Evolutionary conservation across 1,140 invertebrate species (phyloP), one percentile per base, ranked within the genome.

Genomic region (Drosophila tropicalis): DNA sequence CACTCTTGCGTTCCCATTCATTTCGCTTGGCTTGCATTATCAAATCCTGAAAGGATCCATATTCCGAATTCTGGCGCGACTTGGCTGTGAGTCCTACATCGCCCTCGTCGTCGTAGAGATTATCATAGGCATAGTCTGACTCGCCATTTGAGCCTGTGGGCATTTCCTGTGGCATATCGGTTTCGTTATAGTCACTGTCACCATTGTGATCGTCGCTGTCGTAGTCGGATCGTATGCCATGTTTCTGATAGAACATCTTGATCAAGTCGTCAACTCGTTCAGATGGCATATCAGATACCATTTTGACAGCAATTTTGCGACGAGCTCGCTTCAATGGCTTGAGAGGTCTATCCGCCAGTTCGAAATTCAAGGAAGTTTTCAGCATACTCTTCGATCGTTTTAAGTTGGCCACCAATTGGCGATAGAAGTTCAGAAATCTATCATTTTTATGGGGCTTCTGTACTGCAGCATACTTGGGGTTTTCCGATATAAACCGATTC

Each of bases 201-300:
- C 72, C 70, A 7, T 54, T 64, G 2, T 57, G 41, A 51, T 70
- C 58, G 10, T 70, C 56, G 10, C 22, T 6, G n/a, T 77, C 44
- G 47, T 74, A 54, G 12, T 71, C 70, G 5, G 62, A 17, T 4
- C 76, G 60, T 7, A 86, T 74, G 2, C 76, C 78, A 51, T 91
- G 66, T 54, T 91, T 54, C n/a, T 76, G 36, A 61, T 91, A 91
- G 25, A 91, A 91, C 36, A 79, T 75, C 44, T 86, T 75, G 1
- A 91, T 44, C 10, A 91, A 58, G 13, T 85, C 67, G 25, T 91
- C 84, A 6, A 91, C 78, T 7, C 66, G 69, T 41, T 90, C 75
- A 1, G 84, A 76, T 5, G 89, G 82, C 72, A 91, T 75, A 40
- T 91, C 89, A 6, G 89, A 90, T 9, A 91, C 84, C 89, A 91